Conservation (phyloP, 2,888 invertebrate genomes). For the Aleiodes alternator region DNA sequence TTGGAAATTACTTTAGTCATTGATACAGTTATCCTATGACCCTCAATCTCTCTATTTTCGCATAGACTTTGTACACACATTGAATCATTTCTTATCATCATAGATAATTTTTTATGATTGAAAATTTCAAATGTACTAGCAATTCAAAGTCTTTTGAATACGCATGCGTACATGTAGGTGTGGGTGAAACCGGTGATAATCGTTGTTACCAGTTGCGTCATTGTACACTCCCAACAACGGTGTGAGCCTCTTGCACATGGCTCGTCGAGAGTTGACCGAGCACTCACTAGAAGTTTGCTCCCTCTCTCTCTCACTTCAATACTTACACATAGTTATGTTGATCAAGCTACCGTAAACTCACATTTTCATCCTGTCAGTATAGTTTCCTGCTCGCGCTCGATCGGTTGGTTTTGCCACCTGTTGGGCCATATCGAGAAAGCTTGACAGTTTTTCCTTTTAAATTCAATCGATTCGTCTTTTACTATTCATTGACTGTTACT, state of each 20-base stretch:
- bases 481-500: background rate
- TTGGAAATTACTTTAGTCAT: too few relatives aligned
- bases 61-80: too few relatives aligned
- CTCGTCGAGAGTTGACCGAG: conserved; percentile 1
- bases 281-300: conserved; percentile 32
- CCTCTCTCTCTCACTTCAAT: conserved; percentile 34
- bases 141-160: background rate
- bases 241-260: background rate
- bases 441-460: conserved; percentile 8
- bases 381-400: conserved; percentile 61
- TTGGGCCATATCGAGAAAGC: conserved; percentile 2
- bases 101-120: too few relatives aligned
- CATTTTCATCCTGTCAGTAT: conserved; percentile 65
- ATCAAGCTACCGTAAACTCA: conserved; percentile 47
- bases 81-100: too few relatives aligned
- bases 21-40: too few relatives aligned
- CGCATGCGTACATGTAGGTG: background rate
- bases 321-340: conserved; percentile 44
- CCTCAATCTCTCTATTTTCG: too few relatives aligned
- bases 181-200: conserved; percentile 15
- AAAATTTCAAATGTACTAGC: too few relatives aligned
- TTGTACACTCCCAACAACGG: background rate
- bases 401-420: conserved; percentile 49
- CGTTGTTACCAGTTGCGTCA: background rate
- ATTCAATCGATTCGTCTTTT: background rate